Base-by-base conservation (phyloP, 2,888 invertebrate species). In the Cephus pygmeus region DNA sequence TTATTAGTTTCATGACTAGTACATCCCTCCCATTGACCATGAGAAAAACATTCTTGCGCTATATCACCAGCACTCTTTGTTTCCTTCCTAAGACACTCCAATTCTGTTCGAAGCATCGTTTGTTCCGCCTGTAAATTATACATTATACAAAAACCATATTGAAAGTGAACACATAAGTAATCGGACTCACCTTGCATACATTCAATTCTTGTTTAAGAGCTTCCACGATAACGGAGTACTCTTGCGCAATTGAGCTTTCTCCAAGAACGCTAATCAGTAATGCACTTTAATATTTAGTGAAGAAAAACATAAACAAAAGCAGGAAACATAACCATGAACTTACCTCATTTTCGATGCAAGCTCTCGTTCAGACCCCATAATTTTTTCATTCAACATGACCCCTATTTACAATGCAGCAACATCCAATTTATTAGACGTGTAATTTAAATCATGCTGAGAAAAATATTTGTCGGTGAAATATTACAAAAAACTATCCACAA, bases 121-220 rank as follows among this genome's bases (percentile, higher is more conserved):
- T 91, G 91, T 79, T 91, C 89, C 23, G 75, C 77, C 91, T 91
- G 69, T n/a, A 80, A 84, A 76, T 31, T 71, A 33, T 12, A 71
- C 4, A 69, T 31, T 71, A 71, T 71, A 56, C 23, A 56, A 56
- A 36, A 23, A 56, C 23, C 6, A 56, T 6, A 56, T 56, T 9
- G 6, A 56, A 56, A 56, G 6, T 56, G 23, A 56, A 56, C 40
- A 23, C 6, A 23, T 4, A 23, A 56, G 23, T 56, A 56, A 23
- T 56, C 1, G 1, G 40, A 75, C 69, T 77, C 81, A 89, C 90
- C 84, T 89, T 89, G 83, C 91, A 90, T 6, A 81, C 76, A 34
- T 82, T 82, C 73, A 90, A 82, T 34, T 90, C 89, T 69, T 82
- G 84, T 78, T 89, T 85, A 4, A 90, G 79, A 75, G 78, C 80